phyloP scores from a whole-genome alignment of 2,797 vertebrate genomes.

The Australoheros facetus region DNA sequence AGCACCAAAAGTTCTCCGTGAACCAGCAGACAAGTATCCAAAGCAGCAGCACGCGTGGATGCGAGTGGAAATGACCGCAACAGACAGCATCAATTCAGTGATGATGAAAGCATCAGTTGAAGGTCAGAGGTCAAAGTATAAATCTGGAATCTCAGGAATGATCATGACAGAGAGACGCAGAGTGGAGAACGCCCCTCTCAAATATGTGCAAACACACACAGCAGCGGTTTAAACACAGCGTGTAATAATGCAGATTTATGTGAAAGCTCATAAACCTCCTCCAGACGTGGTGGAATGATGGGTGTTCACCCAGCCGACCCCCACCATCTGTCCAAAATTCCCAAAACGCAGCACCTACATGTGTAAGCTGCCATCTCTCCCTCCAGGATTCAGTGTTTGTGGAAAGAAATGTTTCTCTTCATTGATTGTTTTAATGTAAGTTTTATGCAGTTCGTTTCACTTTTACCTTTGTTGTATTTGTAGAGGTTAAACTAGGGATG shows the following conservation, averaged over 20 bases:
- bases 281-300: constrained; percentile 62
- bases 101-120: not conserved
- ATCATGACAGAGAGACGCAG: not conserved
- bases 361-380: not conserved
- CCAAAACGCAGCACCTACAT: constrained; percentile 16
- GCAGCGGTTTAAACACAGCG: constrained; percentile 23
- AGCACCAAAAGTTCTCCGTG: not conserved
- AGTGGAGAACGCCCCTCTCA: not conserved
- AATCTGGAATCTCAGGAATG: constrained; percentile 10
- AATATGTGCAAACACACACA: not conserved
- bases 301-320: constrained; percentile 43
- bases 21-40: not conserved
- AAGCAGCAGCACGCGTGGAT: not conserved
- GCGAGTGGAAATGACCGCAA: not conserved
- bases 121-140: not conserved
- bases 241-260: constrained; percentile 54
- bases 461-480: not conserved
- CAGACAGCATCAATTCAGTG: not conserved
- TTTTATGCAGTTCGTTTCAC: not conserved
- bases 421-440: not conserved
- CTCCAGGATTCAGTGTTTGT: not conserved
- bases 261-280: constrained; percentile 71
- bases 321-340: constrained; percentile 69
- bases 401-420: not conserved
- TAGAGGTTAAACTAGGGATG: not conserved